These are phyloP conservation scores for Melinopterus prodromus DNA, from an alignment of 2,888 invertebrate species.

Conservation along the genomic window DNA sequence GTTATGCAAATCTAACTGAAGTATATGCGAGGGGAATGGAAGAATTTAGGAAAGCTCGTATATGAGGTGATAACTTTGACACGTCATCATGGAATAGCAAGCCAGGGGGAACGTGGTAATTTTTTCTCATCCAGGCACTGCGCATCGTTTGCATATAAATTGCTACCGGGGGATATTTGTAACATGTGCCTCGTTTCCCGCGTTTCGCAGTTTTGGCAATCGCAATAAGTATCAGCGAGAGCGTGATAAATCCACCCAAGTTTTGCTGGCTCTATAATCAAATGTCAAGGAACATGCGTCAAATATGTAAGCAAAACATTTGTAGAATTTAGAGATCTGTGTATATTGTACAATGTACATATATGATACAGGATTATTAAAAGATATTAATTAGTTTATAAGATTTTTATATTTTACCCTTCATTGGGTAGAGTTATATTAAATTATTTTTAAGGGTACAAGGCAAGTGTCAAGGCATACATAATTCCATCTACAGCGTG, in stretches of 20 bases:
- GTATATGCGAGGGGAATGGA: not conserved
- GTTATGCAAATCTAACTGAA: not conserved
- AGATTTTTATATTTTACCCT: too few relatives aligned
- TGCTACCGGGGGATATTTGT: conserved; percentile 17
- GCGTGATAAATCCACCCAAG: not conserved
- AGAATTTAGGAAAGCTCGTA: not conserved
- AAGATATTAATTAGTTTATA: too few relatives aligned
- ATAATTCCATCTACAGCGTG: too few relatives aligned
- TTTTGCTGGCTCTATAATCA: not conserved
- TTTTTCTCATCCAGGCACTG: conserved; percentile 18
- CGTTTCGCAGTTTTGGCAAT: conserved; percentile 12
- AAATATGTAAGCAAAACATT: too few relatives aligned
- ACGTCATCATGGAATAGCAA: not conserved
- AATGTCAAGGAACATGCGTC: not conserved
- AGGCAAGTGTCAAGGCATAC: too few relatives aligned
- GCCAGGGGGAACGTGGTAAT: conserved; percentile 7
- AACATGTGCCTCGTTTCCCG: conserved; percentile 5
- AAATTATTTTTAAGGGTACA: too few relatives aligned
- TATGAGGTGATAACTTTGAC: conserved; percentile 12
- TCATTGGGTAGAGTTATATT: too few relatives aligned
- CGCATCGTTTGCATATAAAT: conserved; percentile 25
- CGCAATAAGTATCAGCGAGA: not conserved
- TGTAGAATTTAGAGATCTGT: too few relatives aligned
- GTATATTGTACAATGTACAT: too few relatives aligned
- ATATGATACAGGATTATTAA: too few relatives aligned